phyloP scores from a whole-genome alignment of 2,888 invertebrate species.

The Thymelicus sylvestris region DNA sequence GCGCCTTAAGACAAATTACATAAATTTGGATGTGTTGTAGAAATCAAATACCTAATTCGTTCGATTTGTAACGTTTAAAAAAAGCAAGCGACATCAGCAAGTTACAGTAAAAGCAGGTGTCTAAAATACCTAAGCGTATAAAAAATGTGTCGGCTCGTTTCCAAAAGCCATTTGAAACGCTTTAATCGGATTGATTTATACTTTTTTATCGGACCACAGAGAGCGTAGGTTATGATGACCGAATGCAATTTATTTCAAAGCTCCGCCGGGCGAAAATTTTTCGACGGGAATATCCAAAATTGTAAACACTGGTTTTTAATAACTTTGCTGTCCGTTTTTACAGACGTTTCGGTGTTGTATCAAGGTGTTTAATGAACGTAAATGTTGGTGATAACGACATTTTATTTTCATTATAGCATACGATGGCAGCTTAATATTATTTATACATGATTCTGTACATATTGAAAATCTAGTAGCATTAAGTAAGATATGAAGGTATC shows the following conservation, averaged over 20 bases:
- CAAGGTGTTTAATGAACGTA: background rate
- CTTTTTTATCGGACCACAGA: slow-evolving; percentile 33
- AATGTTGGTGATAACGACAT: no score
- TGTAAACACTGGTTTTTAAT: slow-evolving; percentile 12
- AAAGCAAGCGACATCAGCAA: background rate
- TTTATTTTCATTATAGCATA: no score
- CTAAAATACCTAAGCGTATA: slow-evolving; percentile 29
- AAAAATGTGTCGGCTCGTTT: slow-evolving; percentile 33
- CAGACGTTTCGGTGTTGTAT: background rate
- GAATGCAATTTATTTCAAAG: slow-evolving; percentile 31
- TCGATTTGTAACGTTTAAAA: background rate
- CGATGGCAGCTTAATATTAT: no score
- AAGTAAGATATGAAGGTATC: no score
- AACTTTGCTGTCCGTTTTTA: background rate
- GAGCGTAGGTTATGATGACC: slow-evolving; percentile 34
- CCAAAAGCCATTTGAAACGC: slow-evolving; percentile 34
- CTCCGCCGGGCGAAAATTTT: slow-evolving; percentile 26
- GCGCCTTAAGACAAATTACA: no score
- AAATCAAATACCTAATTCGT: no score
- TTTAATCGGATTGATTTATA: slow-evolving; percentile 38
- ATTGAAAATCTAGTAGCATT: no score
- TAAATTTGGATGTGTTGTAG: no score
- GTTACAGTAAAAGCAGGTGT: slow-evolving; percentile 3
- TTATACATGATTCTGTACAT: no score
- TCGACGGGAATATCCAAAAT: slow-evolving; percentile 7